A percentile compares a stretch with the other conserved stretches of the same genome.
These are phyloP conservation scores for Aphelocoma californica DNA, from an alignment of 2,797 vertebrate genomes.

Conservation along the genomic window DNA sequence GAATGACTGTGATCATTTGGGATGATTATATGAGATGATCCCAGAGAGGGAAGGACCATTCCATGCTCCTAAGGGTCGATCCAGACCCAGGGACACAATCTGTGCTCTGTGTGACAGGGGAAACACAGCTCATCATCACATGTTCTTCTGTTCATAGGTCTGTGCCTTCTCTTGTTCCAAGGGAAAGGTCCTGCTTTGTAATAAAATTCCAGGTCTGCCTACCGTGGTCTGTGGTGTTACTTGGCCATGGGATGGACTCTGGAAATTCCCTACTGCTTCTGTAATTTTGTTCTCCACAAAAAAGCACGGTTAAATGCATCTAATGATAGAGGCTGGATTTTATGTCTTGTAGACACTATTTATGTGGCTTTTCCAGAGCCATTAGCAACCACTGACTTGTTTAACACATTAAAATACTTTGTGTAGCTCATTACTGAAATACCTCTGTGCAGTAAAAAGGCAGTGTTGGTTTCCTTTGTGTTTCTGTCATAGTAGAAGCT, in stretches of 20 bases:
- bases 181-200: neutral
- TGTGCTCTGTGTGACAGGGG: neutral
- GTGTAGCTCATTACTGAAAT: slow-evolving; percentile 26
- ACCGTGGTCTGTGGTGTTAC: neutral
- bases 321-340: slow-evolving; percentile 32
- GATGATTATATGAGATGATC: neutral
- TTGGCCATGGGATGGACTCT: slow-evolving; percentile 16
- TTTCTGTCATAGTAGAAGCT: neutral
- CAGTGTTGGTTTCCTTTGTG: neutral
- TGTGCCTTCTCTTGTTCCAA: neutral
- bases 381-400: slow-evolving; percentile 26
- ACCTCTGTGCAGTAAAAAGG: neutral
- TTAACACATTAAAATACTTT: slow-evolving; percentile 18
- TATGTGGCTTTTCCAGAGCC: slow-evolving; percentile 31
- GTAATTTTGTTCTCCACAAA: slow-evolving; percentile 28
- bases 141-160: neutral
- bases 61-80: accelerated
- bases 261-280: slow-evolving; percentile 57
- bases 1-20: neutral
- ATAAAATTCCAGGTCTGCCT: neutral
- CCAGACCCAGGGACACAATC: accelerated
- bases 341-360: slow-evolving; percentile 13
- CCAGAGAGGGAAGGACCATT: neutral
- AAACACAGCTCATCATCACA: neutral
- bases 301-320: slow-evolving; percentile 27